These are phyloP conservation scores for Limulus polyphemus DNA, from an alignment of 2,888 invertebrate species.

Conservation along the genomic window DNA sequence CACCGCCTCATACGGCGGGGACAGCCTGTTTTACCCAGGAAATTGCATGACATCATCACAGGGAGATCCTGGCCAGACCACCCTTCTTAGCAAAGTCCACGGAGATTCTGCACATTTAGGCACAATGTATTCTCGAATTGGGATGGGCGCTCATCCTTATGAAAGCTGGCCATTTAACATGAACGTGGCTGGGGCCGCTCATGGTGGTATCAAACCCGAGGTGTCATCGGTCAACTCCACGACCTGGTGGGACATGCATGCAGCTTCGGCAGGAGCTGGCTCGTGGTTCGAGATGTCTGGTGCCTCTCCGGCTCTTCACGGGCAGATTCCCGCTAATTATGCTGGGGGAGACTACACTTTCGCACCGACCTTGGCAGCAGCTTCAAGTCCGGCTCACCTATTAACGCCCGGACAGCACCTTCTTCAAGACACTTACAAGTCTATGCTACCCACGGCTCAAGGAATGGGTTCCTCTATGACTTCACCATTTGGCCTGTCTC, in stretches of 20 bases:
- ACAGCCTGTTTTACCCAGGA: conserved; percentile 35
- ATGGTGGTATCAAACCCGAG: conserved; percentile 58
- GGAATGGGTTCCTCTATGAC: conserved; percentile 41
- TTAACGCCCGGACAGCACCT: conserved; percentile 74
- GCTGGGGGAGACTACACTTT: conserved; percentile 43
- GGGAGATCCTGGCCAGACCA: too few species aligned
- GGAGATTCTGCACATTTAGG: conserved; percentile 18
- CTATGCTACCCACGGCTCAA: conserved; percentile 50
- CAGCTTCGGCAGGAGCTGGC: conserved; percentile 47
- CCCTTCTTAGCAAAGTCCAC: too few species aligned
- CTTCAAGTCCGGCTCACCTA: conserved; percentile 51
- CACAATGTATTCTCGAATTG: conserved; percentile 57
- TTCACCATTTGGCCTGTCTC: conserved; percentile 49
- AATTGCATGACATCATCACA: conserved; percentile 18
- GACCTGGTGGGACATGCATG: conserved; percentile 62
- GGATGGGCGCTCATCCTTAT: conserved; percentile 56
- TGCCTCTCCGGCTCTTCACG: conserved; percentile 44
- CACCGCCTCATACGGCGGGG: conserved; percentile 54
- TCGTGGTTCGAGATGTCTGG: conserved; percentile 69
- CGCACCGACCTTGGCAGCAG: conserved; percentile 61
- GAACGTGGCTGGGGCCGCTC: too few species aligned
- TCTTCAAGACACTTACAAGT: conserved; percentile 89
- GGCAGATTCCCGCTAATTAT: conserved; percentile 40
- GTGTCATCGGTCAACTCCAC: conserved; percentile 43
- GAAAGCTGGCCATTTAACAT: conserved; percentile 87